Conservation (phyloP, 2,797 vertebrate genomes). For the Coregonus sp. region DNA sequence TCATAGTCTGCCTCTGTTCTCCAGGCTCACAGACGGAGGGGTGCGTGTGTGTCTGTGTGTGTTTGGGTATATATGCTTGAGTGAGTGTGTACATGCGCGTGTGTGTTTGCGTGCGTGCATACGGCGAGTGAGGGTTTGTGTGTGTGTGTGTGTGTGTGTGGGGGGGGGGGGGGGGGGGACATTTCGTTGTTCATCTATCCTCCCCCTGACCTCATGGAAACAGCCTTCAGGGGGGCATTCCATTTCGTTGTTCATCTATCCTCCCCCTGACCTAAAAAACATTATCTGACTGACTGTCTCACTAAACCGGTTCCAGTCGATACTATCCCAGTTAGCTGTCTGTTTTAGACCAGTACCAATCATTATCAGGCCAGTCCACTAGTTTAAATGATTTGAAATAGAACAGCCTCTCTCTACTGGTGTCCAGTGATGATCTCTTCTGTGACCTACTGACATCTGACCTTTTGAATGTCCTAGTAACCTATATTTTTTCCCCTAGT, state of each 20-base stretch:
- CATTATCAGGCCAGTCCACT: not conserved
- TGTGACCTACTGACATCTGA: too few relatives aligned
- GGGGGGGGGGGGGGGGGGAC: not conserved
- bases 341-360: not conserved
- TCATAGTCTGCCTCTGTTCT: not conserved
- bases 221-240: conserved; percentile 13
- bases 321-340: not conserved
- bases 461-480: not conserved
- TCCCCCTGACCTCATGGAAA: conserved; percentile 14
- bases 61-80: too few relatives aligned
- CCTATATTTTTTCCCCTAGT: too few relatives aligned
- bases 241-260: conserved; percentile 6
- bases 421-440: too few relatives aligned
- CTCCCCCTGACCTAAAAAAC: conserved; percentile 5
- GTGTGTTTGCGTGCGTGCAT: too few relatives aligned
- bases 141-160: too few relatives aligned
- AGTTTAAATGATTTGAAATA: too few relatives aligned
- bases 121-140: not conserved
- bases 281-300: not conserved
- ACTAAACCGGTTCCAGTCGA: not conserved
- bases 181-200: conserved; percentile 6
- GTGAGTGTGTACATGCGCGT: too few relatives aligned
- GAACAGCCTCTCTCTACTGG: too few relatives aligned
- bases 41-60: too few relatives aligned
- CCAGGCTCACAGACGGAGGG: not conserved